Percentiles rank a stretch among this genome's conserved stretches.
Conservation (phyloP, 1,140 invertebrate species). For the Cylas formicarius region DNA sequence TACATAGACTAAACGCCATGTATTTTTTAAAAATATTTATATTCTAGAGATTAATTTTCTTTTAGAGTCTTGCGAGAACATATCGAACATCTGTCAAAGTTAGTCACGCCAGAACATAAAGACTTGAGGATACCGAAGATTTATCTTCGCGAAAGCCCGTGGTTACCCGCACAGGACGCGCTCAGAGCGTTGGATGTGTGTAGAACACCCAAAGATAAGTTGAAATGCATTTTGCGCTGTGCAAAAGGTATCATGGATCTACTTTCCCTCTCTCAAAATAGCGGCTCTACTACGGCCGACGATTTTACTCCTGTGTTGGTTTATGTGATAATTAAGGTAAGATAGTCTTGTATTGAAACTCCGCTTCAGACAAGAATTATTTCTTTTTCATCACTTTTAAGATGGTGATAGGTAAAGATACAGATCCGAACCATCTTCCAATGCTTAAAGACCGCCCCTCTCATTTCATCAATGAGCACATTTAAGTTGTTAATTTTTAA, state of each 20-base stretch:
- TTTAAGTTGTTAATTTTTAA: too few species aligned
- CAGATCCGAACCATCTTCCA: too few species aligned
- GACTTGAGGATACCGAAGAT: conserved; percentile 74
- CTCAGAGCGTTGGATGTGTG: conserved; percentile 88
- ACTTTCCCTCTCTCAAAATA: conserved; percentile 70
- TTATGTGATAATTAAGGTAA: conserved; percentile 90
- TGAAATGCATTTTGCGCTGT: conserved; percentile 77
- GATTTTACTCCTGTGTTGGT: conserved; percentile 95
- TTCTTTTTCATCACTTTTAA: background rate
- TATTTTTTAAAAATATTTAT: conserved; percentile 1
- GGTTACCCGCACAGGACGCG: conserved; percentile 93
- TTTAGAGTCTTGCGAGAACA: conserved; percentile 77
- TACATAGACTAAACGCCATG: background rate
- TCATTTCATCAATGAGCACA: too few species aligned
- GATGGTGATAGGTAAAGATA: too few species aligned
- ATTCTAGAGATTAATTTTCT: conserved; percentile 19
- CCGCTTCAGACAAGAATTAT: background rate
- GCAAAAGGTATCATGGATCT: conserved; percentile 91
- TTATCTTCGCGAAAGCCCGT: conserved; percentile 87
- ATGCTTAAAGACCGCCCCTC: too few species aligned
- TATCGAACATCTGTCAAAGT: conserved; percentile 72
- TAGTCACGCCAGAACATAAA: conserved; percentile 76
- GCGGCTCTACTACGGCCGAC: conserved; percentile 87
- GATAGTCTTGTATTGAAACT: background rate
- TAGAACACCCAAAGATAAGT: conserved; percentile 90